Evolutionary conservation across 2,113 vertebrate species (phyloP), one percentile per base, ranked within the genome.

Genomic region (Leptodactylus fuscus): DNA sequence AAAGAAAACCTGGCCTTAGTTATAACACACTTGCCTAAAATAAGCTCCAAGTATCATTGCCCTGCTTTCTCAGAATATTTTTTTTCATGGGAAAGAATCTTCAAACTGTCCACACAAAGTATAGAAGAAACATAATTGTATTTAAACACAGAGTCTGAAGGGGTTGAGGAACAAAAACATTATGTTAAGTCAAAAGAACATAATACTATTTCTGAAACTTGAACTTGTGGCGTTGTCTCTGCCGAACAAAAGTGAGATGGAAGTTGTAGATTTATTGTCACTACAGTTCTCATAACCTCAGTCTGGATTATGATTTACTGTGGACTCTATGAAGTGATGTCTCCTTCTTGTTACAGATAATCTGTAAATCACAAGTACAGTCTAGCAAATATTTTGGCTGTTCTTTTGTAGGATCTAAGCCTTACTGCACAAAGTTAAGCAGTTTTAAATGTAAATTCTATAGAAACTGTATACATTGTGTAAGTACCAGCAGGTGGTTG

Each of bases 131-230:
- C 34, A 38, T 34, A 34, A 69, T 69, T 69, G 65, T 20, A 69
- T 69, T 18, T 36, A 36, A 69, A 20, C n/a, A 9, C 65, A 67
- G 29, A 34, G 27, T 67, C 32, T 34, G 53, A 58, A n/a, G 53
- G 53, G 8, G 5, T 58, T n/a, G 16, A 67, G 27, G 62, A 67
- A 67, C 29, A 67, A 67, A 62, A 69, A 69, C 65, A 69, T 20
- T 18, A 69, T 69, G 32, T 36, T 69, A 75, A 16, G 46, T 29
- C 9, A 22, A 76, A 76, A 12, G 27, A 20, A 51, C 46, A 16
- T 76, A 76, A 76, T 46, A 49, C 65, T 69, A 2, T 46, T 75
- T 75, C 5, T 75, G 71, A 75, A 75, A 75, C 41, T 29, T 48
- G 29, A 69, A 20, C 58, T 29, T 46, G 38, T 24, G 20, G 16